Evolutionary conservation across 1,140 invertebrate genomes (phyloP).

Genomic region (Agraylea sexmaculata): DNA sequence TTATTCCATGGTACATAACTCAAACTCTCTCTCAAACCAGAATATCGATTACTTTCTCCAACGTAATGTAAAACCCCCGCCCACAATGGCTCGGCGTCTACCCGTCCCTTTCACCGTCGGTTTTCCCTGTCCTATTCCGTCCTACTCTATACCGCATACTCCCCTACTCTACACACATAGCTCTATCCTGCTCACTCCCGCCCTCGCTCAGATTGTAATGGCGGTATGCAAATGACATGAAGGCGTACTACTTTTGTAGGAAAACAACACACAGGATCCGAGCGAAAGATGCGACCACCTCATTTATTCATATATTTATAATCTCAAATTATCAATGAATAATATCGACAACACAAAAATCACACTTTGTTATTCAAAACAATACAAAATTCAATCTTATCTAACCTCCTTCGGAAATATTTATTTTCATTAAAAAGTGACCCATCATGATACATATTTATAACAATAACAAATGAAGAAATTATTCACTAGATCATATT

Average conservation of each 20-base stretch:
- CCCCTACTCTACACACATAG: conserved; percentile 8
- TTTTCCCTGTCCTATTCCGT: conserved; percentile 5
- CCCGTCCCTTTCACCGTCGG: conserved; percentile 12
- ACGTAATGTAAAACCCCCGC: conserved; percentile 22
- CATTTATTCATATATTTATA: too few species aligned
- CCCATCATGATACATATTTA: too few species aligned
- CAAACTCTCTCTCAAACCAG: conserved; percentile 19
- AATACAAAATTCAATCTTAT: too few species aligned
- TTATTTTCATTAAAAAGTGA: too few species aligned
- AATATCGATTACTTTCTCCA: conserved; percentile 23
- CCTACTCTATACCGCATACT: conserved; percentile 7
- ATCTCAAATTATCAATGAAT: too few species aligned
- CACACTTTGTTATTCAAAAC: too few species aligned
- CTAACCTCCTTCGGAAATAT: too few species aligned
- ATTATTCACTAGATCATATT: too few species aligned
- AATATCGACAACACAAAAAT: too few species aligned
- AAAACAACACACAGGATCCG: conserved; percentile 21
- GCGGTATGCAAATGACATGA: conserved; percentile 23
- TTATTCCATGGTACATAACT: conserved; percentile 19
- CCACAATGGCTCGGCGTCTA: conserved; percentile 11
- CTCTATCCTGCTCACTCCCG: conserved; percentile 11
- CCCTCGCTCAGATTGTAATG: conserved; percentile 20
- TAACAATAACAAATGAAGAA: too few species aligned
- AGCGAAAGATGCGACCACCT: too few species aligned
- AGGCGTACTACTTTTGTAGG: conserved; percentile 18